Evolutionary conservation across 2,797 vertebrate genomes (phyloP), one percentile per base, ranked within the genome.

Genomic region (Brotogeris chrysoptera): DNA sequence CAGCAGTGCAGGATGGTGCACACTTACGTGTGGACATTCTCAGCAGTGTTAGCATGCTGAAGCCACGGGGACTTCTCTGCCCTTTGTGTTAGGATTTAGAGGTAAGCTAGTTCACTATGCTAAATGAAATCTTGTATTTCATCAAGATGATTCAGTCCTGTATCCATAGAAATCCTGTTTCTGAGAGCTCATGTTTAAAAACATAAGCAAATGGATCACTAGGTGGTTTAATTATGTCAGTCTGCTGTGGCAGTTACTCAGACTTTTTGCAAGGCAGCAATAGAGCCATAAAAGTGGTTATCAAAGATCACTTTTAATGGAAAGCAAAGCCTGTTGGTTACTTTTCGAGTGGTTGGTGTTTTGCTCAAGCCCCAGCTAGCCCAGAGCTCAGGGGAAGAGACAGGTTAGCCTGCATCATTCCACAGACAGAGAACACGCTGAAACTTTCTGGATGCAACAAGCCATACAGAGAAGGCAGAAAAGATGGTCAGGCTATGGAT

Each of bases 11-110:
- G 57, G 10, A 6, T 23, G 60, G 38, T 6, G 18, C 50, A 13
- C 1, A 1, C 38, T 50, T 19, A 11, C 36, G 28, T n/a, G 44
- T n/a, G 44, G 36, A 6, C 0, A 3, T 34, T 47, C 36, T 36
- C 50, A 32, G 27, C 49, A 11, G 36, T 55, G 15, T 23, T 43
- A 50, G 21, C 9, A 9, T 38, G 50, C 68, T 59, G 50, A 57
- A 57, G 66, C 32, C 66, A 18, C 10, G 1, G 76, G 43, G 44
- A 23, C 18, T 50, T 44, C 50, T 72, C 21, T 87, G 32, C 43
- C 49, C 25, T 47, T 55, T 43, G 14, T 49, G 36, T 50, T 43
- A 1, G 12, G 43, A 28, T 80, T 43, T 66, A 34, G 52, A 65
- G 52, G 44, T 66, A 41, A 73, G 47, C 15, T n/a, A 38, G 46